Evolutionary conservation across 64 coral and sea anemone genomes (phyloP), one percentile per base, ranked within the genome.

Genomic region (Anthopleura sola): DNA sequence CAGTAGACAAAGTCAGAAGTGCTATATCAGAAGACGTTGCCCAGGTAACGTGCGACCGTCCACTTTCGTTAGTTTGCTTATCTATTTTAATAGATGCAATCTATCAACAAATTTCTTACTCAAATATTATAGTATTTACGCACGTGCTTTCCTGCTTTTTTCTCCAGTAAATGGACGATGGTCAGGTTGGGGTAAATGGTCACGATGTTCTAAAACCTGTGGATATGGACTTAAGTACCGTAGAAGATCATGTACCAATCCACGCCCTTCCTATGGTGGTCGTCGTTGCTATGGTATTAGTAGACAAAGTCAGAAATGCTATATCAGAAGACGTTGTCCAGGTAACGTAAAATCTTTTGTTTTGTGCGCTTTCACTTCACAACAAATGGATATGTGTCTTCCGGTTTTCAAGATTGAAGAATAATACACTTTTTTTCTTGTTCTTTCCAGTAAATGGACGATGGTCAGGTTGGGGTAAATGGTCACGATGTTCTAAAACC

Each of bases 381-480:
- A n/a, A n/a, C n/a, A n/a, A n/a, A n/a, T n/a, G n/a, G n/a, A n/a
- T n/a, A n/a, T n/a, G n/a, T n/a, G n/a, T n/a, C n/a, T n/a, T n/a
- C n/a, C 12, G 18, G 1, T 19, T 5, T 56, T 56, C 54, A 44
- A 44, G 7, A 44, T 44, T 44, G 39, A 44, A n/a, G n/a, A n/a
- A 44, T 44, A 44, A 2, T 2, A 44, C 7, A 44, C 39, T 3
- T 44, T n/a, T 44, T 44, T 7, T n/a, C n/a, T n/a, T n/a, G n/a
- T 44, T 21, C 54, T 51, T 48, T 36, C 7, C 37, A 88, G 86
- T 82, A 0, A 68, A 38, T 24, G 88, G 88, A 17, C 32, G 68
- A 44, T 90, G 88, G 88, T 44, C 81, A 21, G 55, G 50, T 37
- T 90, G 88, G 88, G 75, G 88, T 58, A n/a, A 37, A 10, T 89